Evolutionary conservation across 2,113 vertebrate species (phyloP).

Genomic region (Hoplias malabaricus): DNA sequence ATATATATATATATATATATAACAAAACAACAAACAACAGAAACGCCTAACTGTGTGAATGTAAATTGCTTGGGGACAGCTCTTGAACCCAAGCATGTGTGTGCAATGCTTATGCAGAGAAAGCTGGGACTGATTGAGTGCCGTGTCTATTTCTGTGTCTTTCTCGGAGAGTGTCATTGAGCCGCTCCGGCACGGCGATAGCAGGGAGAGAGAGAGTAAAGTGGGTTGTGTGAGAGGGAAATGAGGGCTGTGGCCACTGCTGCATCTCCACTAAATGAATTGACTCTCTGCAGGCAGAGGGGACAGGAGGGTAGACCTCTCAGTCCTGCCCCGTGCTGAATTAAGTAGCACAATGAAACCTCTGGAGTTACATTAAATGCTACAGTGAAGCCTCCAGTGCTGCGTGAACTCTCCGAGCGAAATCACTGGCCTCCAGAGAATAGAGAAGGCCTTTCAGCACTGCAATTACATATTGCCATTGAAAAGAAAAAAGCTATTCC

Average conservation of each 20-base stretch:
- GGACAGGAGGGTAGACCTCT: not conserved
- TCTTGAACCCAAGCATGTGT: not conserved
- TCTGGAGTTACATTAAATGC: not conserved
- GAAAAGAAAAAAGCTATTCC: too few species aligned
- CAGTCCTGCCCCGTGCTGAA: not conserved
- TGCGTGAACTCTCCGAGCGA: not conserved
- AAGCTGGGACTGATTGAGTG: not conserved
- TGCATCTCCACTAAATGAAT: conserved; percentile 38
- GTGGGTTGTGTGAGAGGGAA: conserved; percentile 35
- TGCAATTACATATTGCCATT: too few species aligned
- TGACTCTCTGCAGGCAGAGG: conserved; percentile 21
- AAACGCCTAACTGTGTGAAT: not conserved
- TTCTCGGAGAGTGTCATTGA: not conserved
- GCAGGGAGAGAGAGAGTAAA: conserved; percentile 28
- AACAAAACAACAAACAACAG: too few species aligned
- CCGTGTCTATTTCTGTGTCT: not conserved
- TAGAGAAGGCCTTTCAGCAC: not conserved
- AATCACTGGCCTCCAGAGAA: not conserved
- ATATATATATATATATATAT: too few species aligned
- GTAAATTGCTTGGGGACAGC: not conserved
- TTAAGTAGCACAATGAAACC: not conserved
- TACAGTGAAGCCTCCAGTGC: not conserved
- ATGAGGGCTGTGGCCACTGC: conserved; percentile 10
- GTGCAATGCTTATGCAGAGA: not conserved
- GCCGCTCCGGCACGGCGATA: not conserved